A percentile compares a stretch with the other conserved stretches of the same genome.
Conservation (phyloP, 2,113 vertebrate species). For the Jacana jacana region DNA sequence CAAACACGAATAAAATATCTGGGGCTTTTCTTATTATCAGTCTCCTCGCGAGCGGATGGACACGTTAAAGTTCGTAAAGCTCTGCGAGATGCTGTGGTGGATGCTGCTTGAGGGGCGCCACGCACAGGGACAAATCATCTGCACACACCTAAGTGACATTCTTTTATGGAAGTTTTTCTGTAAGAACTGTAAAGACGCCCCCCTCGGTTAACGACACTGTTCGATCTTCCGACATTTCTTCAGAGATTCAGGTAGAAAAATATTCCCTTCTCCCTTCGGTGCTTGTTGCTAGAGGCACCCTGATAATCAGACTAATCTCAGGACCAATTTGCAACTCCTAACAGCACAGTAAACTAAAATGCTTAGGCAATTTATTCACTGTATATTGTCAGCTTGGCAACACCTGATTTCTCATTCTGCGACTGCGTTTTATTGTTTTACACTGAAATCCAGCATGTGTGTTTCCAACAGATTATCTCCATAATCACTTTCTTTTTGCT, state of each 20-base stretch:
- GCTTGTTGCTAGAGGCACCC: neutral
- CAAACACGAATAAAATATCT: neutral
- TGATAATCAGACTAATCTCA: constrained; percentile 31
- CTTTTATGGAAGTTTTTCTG: neutral
- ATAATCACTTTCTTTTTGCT: constrained; percentile 48
- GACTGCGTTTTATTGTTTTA: constrained; percentile 51
- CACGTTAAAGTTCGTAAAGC: neutral
- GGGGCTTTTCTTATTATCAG: neutral
- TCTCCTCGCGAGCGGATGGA: neutral
- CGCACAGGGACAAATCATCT: neutral
- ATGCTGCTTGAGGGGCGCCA: neutral
- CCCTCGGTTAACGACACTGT: neutral
- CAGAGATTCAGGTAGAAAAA: neutral
- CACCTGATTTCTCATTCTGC: constrained; percentile 15
- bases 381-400: neutral
- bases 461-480: constrained; percentile 28
- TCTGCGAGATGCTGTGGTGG: neutral
- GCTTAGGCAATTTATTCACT: constrained; percentile 7
- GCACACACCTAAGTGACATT: neutral
- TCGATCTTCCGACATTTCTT: neutral
- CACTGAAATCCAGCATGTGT: neutral
- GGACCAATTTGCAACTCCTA: constrained; percentile 23
- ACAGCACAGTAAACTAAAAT: constrained; percentile 31
- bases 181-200: neutral
- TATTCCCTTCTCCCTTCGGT: neutral